Percentiles rank a stretch among this genome's conserved stretches.
These are phyloP conservation scores for Clamator glandarius DNA, from an alignment of 2,797 vertebrate genomes.

Conservation along the genomic window DNA sequence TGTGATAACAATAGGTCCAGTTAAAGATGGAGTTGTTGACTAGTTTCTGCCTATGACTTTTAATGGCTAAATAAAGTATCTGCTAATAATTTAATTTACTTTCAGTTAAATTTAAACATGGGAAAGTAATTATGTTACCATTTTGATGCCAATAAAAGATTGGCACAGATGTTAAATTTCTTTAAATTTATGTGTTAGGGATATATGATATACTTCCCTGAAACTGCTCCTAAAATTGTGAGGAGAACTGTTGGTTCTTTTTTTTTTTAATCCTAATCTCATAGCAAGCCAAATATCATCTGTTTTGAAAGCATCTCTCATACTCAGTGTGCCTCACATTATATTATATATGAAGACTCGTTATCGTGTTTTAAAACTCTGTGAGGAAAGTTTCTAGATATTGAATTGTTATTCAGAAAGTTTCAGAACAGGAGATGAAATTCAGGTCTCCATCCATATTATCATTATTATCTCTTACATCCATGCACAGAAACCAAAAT, in stretches of 20 bases:
- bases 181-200: neutral
- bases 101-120: slow-evolving; percentile 4
- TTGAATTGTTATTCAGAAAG: neutral
- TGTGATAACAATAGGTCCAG: neutral
- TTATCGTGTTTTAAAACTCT: neutral
- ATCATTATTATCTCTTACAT: neutral
- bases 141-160: neutral
- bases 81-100: neutral
- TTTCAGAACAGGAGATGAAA: neutral
- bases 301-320: neutral
- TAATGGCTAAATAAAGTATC: neutral
- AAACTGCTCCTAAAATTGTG: neutral
- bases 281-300: neutral
- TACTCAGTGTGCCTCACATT: neutral
- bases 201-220: neutral
- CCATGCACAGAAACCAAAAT: neutral
- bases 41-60: neutral
- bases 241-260: neutral
- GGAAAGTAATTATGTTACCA: slow-evolving; percentile 18
- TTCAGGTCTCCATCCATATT: neutral
- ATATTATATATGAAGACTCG: neutral
- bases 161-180: neutral
- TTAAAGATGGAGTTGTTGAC: neutral
- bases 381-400: neutral
- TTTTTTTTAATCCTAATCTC: neutral